These are phyloP conservation scores for Tuta absoluta DNA, from an alignment of 2,888 invertebrate genomes.

Conservation along the genomic window DNA sequence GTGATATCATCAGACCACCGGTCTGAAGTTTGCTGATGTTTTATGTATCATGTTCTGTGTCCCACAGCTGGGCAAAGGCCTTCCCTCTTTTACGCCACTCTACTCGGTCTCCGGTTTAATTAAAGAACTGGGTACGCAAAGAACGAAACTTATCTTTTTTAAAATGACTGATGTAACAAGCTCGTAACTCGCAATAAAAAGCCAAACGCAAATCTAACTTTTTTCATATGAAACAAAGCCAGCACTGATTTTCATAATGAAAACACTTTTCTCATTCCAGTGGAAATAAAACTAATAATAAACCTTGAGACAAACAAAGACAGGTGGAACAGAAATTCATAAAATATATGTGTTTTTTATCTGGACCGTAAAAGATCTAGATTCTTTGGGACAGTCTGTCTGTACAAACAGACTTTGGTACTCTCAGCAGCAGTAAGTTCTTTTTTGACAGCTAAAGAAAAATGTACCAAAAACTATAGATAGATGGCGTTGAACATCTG, in stretches of 20 bases:
- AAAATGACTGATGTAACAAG: neutral
- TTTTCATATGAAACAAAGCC: neutral
- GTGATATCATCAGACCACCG: no score
- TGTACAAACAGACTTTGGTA: no score
- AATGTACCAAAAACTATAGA: no score
- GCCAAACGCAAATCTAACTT: neutral
- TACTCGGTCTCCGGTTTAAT: no score
- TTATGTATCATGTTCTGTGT: no score
- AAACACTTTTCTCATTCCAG: constrained; percentile 13
- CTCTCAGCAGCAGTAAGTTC: no score
- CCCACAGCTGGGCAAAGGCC: no score
- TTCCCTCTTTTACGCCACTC: no score
- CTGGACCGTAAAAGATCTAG: constrained; percentile 20
- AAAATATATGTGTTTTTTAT: constrained; percentile 17
- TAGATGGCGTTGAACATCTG: no score
- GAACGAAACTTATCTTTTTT: neutral
- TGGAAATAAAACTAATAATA: constrained; percentile 22
- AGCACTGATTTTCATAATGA: constrained; percentile 11
- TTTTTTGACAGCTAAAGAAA: no score
- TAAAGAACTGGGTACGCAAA: no score
- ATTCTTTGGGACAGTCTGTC: constrained; percentile 2
- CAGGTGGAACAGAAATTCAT: constrained; percentile 25
- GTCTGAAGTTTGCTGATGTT: no score
- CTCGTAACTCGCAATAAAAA: neutral
- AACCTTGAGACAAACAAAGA: constrained; percentile 25